A percentile compares a stretch with the other conserved stretches of the same genome.
phyloP scores from a whole-genome alignment of 2,888 invertebrate species.

The Diloba caeruleocephala region DNA sequence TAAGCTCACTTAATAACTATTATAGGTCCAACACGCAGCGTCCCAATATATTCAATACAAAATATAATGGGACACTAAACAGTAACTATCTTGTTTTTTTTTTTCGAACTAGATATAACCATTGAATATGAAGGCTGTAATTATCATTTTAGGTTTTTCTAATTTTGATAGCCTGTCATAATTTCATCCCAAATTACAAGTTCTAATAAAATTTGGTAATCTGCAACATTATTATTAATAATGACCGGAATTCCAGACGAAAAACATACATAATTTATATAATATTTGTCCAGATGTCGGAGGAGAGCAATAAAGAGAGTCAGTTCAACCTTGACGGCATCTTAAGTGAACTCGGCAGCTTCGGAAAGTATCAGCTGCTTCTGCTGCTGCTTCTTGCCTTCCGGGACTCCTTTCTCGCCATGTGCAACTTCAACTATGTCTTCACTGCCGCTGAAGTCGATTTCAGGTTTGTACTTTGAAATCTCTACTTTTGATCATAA shows the following conservation, averaged over 20 bases:
- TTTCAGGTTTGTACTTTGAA: constrained; percentile 78
- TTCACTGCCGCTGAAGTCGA: constrained; percentile 88
- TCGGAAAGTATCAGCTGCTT: constrained; percentile 88
- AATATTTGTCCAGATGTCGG: constrained; percentile 59
- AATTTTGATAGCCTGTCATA: too few species aligned
- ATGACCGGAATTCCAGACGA: neutral
- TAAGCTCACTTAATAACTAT: too few species aligned
- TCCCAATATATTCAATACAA: too few species aligned
- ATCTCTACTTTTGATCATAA: neutral
- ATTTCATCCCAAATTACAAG: too few species aligned
- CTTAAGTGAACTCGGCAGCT: constrained; percentile 86
- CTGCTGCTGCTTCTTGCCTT: constrained; percentile 87
- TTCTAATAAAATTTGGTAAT: too few species aligned
- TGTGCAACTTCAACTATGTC: constrained; percentile 88
- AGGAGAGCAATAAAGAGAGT: constrained; percentile 58
- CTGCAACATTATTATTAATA: too few species aligned
- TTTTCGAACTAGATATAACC: too few species aligned
- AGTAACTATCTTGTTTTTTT: too few species aligned
- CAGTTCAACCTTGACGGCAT: constrained; percentile 86
- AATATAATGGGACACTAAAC: too few species aligned
- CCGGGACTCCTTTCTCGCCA: constrained; percentile 86
- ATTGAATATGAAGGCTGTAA: too few species aligned
- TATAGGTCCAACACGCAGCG: too few species aligned
- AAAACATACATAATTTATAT: neutral
- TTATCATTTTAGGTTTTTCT: too few species aligned